Evolutionary conservation across 1,140 invertebrate species (phyloP).

Genomic region (Trypoxylus dichotomus): DNA sequence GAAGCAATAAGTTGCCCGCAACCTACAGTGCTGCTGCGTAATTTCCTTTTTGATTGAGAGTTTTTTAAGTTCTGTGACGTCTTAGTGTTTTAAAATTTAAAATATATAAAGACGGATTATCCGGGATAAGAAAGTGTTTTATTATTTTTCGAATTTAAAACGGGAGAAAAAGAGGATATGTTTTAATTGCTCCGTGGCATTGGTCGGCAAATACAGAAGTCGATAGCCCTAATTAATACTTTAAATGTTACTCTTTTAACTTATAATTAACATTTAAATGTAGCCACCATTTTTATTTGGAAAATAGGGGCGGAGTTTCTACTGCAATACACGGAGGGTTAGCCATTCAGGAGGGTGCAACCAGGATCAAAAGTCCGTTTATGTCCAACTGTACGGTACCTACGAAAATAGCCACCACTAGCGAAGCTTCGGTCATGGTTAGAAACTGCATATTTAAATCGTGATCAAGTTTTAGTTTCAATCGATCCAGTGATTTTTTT

Average conservation of each 20-base stretch:
- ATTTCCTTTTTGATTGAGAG: neutral
- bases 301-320: slow-evolving; percentile 1
- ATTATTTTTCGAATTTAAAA: no score
- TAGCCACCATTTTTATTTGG: slow-evolving; percentile 8
- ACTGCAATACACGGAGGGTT: neutral
- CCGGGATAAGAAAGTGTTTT: no score
- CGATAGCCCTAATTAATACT: no score
- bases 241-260: no score
- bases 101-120: no score
- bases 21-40: neutral
- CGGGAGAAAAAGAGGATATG: no score
- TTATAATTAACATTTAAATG: slow-evolving; percentile 14
- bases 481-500: neutral
- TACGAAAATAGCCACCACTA: slow-evolving; percentile 12
- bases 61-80: no score
- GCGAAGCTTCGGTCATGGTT: neutral
- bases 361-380: slow-evolving; percentile 10
- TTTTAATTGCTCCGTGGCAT: no score
- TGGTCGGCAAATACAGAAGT: no score
- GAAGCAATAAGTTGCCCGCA: neutral
- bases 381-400: slow-evolving; percentile 1
- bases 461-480: neutral
- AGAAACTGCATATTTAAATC: neutral
- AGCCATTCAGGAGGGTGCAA: slow-evolving; percentile 15
- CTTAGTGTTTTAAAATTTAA: no score